Evolutionary conservation across 2,888 invertebrate species (phyloP).

Genomic region (Quadroppia sp.): DNA sequence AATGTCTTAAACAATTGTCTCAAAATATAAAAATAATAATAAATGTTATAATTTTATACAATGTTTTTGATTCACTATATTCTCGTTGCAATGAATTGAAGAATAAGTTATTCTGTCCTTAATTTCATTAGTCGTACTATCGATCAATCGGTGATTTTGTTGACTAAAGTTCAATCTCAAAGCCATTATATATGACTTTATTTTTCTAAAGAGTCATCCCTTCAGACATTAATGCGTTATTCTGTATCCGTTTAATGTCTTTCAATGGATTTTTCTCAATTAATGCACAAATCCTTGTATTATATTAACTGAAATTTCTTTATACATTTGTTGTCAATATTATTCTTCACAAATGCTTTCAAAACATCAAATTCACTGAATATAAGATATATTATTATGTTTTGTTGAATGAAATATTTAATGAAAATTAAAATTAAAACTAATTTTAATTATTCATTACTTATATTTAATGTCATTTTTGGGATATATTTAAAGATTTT

Average conservation of each 20-base stretch:
- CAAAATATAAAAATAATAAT: too few relatives aligned
- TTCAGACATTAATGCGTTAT: too few relatives aligned
- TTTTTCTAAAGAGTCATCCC: background rate
- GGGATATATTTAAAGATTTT: too few relatives aligned
- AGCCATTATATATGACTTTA: background rate
- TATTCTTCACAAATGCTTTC: too few relatives aligned
- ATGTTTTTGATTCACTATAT: background rate
- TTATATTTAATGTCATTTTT: too few relatives aligned
- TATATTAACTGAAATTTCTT: background rate
- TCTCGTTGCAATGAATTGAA: background rate
- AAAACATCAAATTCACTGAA: background rate
- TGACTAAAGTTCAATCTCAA: background rate
- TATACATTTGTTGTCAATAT: too few relatives aligned
- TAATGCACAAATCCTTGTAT: background rate
- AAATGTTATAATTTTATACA: too few relatives aligned
- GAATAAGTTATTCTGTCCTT: background rate
- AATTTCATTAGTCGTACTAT: background rate
- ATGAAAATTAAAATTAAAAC: too few relatives aligned
- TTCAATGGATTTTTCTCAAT: background rate
- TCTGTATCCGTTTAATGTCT: background rate
- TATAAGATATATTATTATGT: too few relatives aligned
- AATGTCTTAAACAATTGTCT: too few relatives aligned
- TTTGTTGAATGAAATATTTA: too few relatives aligned
- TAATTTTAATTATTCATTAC: too few relatives aligned
- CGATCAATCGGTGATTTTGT: conserved; percentile 14